Conservation (phyloP, 2,888 invertebrate genomes). For the Thecophora atra region DNA sequence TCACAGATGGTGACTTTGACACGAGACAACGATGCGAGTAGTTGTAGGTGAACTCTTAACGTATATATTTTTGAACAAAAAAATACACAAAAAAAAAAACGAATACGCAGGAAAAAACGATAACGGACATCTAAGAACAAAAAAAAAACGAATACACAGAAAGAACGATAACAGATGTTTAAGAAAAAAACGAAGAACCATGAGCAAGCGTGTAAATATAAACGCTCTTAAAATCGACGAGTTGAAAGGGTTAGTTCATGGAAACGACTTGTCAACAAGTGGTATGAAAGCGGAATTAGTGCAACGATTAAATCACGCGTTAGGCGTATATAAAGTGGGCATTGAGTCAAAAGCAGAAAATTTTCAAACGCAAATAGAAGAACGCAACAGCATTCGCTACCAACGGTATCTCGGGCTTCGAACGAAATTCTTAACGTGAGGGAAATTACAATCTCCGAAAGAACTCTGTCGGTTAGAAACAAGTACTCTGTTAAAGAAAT, state of each 20-base stretch:
- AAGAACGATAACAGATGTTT: too few species aligned
- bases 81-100: too few species aligned
- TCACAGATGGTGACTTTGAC: too few species aligned
- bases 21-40: too few species aligned
- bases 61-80: too few species aligned
- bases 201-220: background rate
- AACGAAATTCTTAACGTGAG: background rate
- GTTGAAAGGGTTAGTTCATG: background rate
- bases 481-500: constrained; percentile 32
- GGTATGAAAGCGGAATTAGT: constrained; percentile 3
- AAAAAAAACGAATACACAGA: too few species aligned
- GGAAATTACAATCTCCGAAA: background rate
- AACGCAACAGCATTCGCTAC: background rate
- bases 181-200: background rate
- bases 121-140: too few species aligned
- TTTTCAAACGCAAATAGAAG: background rate
- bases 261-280: background rate
- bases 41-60: too few species aligned
- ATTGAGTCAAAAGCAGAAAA: background rate
- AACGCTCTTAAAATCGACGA: constrained; percentile 2
- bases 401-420: background rate
- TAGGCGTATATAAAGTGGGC: background rate
- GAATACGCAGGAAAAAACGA: too few species aligned
- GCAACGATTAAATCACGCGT: background rate
- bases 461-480: background rate